These are phyloP conservation scores for Pongo abelii DNA, from an alignment of 2,113 vertebrate species.

Conservation along the genomic window DNA sequence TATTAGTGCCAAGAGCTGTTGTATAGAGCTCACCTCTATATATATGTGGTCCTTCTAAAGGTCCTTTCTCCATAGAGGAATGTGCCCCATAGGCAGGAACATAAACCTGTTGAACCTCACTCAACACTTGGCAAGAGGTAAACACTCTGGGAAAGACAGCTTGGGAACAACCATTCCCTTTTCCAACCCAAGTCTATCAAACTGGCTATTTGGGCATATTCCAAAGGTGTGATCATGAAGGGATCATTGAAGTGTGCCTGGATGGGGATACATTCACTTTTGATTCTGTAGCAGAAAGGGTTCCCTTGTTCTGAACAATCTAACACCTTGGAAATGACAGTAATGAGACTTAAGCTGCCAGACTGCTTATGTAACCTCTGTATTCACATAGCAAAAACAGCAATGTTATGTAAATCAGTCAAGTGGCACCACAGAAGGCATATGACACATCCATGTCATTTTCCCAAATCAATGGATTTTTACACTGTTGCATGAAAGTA, in stretches of 20 bases:
- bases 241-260: conserved; percentile 70
- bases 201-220: neutral
- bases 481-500: neutral
- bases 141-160: neutral
- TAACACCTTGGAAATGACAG: conserved; percentile 79
- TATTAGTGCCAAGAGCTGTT: neutral
- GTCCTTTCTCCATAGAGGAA: neutral
- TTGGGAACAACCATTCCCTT: neutral
- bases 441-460: conserved; percentile 1
- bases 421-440: conserved; percentile 50
- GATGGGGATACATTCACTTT: conserved; percentile 57
- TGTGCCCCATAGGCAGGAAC: neutral
- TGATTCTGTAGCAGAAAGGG: conserved; percentile 69
- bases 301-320: conserved; percentile 72
- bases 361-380: conserved; percentile 69
- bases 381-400: conserved; percentile 36
- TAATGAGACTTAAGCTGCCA: conserved; percentile 71
- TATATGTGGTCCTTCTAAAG: neutral
- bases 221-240: conserved; percentile 47
- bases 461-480: neutral
- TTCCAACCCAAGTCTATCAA: neutral
- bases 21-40: neutral
- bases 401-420: conserved; percentile 63
- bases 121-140: neutral
- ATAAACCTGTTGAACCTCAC: neutral